These are phyloP conservation scores for Verasper variegatus DNA, from an alignment of 2,113 vertebrate species.

Conservation along the genomic window DNA sequence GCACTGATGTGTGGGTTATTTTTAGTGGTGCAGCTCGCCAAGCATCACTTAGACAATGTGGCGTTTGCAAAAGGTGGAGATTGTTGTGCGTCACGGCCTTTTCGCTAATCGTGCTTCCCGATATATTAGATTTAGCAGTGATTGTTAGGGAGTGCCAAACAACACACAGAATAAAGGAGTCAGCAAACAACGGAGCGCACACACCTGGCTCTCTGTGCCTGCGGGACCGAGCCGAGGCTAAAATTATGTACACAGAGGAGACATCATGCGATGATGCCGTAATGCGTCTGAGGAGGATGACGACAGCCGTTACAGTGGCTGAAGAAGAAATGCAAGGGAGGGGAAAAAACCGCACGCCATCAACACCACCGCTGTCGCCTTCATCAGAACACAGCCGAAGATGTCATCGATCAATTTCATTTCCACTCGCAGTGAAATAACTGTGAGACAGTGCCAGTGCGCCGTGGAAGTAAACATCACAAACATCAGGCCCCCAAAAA, in stretches of 20 bases:
- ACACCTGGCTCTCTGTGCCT: constrained; percentile 33
- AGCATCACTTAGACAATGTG: background rate
- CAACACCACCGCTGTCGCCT: background rate
- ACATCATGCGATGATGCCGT: constrained; percentile 8
- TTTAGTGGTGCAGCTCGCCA: background rate
- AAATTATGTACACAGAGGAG: constrained; percentile 25
- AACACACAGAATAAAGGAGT: constrained; percentile 9
- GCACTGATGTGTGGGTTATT: constrained; percentile 20
- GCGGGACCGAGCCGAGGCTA: background rate
- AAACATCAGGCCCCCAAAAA: constrained; percentile 43
- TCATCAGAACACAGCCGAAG: constrained; percentile 47
- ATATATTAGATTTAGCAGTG: constrained; percentile 52
- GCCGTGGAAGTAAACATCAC: constrained; percentile 69
- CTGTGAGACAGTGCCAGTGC: constrained; percentile 43
- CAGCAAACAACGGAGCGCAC: constrained; percentile 26
- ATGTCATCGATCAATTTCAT: constrained; percentile 62
- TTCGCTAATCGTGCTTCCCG: constrained; percentile 43
- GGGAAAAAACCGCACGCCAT: background rate
- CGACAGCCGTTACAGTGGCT: constrained; percentile 16
- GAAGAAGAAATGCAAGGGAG: background rate
- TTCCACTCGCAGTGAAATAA: constrained; percentile 39
- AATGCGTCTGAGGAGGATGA: constrained; percentile 9
- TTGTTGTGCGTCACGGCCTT: constrained; percentile 16
- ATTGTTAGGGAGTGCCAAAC: constrained; percentile 38
- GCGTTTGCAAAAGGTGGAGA: constrained; percentile 21